phyloP scores from a whole-genome alignment of 2,113 vertebrate species.

The Thamnophis sirtalis region DNA sequence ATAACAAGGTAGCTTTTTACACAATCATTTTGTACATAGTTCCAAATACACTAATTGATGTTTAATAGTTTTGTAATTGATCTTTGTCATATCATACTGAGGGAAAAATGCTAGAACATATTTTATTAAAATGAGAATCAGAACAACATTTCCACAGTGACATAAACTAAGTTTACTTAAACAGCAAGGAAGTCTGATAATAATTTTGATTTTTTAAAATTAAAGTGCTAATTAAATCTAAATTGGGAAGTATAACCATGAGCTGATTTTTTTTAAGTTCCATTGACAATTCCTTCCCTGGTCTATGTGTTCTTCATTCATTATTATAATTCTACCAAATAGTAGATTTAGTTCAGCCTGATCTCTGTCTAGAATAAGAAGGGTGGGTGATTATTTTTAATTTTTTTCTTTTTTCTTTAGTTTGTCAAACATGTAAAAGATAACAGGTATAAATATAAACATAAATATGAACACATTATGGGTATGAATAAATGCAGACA shows the following conservation, averaged over 20 bases:
- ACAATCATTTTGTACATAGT: conserved; percentile 65
- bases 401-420: too few relatives aligned
- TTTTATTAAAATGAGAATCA: conserved; percentile 48
- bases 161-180: conserved; percentile 37
- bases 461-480: too few relatives aligned
- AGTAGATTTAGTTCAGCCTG: background rate
- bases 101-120: conserved; percentile 37
- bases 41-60: conserved; percentile 63
- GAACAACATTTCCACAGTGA: conserved; percentile 21
- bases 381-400: background rate
- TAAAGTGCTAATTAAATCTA: conserved; percentile 35
- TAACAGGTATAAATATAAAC: too few relatives aligned
- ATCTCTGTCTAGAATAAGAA: background rate
- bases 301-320: background rate
- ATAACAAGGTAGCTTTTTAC: conserved; percentile 53
- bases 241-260: background rate
- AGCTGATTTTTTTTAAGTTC: background rate
- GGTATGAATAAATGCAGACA: too few relatives aligned
- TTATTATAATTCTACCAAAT: background rate
- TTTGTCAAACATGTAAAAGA: too few relatives aligned
- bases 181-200: conserved; percentile 34
- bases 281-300: background rate
- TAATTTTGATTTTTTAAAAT: conserved; percentile 34
- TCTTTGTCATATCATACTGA: conserved; percentile 52
- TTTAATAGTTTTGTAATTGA: conserved; percentile 69